Evolutionary conservation across 2,113 vertebrate genomes (phyloP).

Genomic region (Aspidoscelis tigris): DNA sequence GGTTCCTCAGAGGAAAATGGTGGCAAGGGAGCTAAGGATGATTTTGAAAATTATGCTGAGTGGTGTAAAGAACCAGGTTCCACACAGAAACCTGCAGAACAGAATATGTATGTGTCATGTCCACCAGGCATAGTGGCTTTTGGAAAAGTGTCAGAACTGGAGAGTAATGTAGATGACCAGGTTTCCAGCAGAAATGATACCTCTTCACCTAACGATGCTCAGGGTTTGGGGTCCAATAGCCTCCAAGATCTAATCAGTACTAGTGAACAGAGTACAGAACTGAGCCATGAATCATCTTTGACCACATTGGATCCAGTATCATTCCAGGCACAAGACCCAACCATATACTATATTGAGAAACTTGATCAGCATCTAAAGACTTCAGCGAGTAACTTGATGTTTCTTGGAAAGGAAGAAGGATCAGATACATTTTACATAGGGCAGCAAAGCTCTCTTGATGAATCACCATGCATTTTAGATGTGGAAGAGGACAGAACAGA

Average conservation of each 20-base stretch:
- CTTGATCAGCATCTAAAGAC: constrained; percentile 40
- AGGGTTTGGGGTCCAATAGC: not conserved
- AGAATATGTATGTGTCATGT: not conserved
- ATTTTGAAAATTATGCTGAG: not conserved
- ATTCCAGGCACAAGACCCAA: constrained; percentile 34
- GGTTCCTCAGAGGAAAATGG: not conserved
- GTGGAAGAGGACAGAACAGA: constrained; percentile 44
- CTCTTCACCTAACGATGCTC: not conserved
- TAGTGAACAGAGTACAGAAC: not conserved
- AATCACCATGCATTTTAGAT: constrained; percentile 36
- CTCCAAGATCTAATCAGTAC: not conserved
- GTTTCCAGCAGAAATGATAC: not conserved
- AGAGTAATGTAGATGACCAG: not conserved
- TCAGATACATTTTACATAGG: not conserved
- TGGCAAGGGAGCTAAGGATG: not conserved
- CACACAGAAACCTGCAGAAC: not conserved
- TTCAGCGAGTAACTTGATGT: constrained; percentile 24
- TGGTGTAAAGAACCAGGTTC: not conserved
- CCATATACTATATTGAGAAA: constrained; percentile 52
- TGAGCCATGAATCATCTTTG: not conserved
- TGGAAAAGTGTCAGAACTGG: not conserved
- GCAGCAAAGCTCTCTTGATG: not conserved
- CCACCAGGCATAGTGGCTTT: not conserved
- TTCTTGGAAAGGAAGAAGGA: constrained; percentile 34
- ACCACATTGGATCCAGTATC: constrained; percentile 22